Percentiles rank a stretch among this genome's conserved stretches.
phyloP scores from a whole-genome alignment of 1,140 invertebrate species.

The Brachionus sp. region DNA sequence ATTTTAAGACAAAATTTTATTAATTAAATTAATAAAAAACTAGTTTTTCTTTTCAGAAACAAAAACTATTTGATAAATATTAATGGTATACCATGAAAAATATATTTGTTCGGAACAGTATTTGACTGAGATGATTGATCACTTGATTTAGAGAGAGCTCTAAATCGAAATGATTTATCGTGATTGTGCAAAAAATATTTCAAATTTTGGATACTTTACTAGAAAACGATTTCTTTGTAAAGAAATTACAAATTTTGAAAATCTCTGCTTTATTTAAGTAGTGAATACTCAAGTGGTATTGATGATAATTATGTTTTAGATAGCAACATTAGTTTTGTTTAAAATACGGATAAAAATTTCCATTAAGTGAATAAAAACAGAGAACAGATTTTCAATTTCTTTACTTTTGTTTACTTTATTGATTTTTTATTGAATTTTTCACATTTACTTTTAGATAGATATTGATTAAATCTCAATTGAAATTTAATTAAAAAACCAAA shows the following conservation, averaged over 20 bases:
- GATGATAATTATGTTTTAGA: background rate
- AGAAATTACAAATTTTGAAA: background rate
- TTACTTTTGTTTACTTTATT: conserved; percentile 23
- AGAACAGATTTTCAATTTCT: conserved; percentile 24
- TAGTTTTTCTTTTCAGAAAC: background rate
- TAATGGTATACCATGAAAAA: background rate
- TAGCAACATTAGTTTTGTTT: conserved; percentile 7
- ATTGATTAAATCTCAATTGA: conserved; percentile 22
- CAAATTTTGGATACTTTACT: background rate
- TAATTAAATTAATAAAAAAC: too few species aligned
- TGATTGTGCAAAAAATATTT: background rate
- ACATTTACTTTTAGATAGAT: conserved; percentile 21
- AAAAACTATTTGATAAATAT: background rate
- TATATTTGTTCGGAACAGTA: background rate
- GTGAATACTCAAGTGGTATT: background rate
- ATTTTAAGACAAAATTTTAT: too few species aligned
- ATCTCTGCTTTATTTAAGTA: background rate
- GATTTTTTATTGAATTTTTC: conserved; percentile 5
- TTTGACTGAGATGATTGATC: background rate
- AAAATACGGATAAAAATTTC: background rate
- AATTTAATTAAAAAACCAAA: background rate
- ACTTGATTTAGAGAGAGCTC: background rate
- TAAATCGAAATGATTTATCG: background rate
- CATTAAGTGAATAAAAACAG: background rate
- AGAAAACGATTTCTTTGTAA: background rate